Evolutionary conservation across 2,797 vertebrate genomes (phyloP).

Genomic region (Labeo calbasu): DNA sequence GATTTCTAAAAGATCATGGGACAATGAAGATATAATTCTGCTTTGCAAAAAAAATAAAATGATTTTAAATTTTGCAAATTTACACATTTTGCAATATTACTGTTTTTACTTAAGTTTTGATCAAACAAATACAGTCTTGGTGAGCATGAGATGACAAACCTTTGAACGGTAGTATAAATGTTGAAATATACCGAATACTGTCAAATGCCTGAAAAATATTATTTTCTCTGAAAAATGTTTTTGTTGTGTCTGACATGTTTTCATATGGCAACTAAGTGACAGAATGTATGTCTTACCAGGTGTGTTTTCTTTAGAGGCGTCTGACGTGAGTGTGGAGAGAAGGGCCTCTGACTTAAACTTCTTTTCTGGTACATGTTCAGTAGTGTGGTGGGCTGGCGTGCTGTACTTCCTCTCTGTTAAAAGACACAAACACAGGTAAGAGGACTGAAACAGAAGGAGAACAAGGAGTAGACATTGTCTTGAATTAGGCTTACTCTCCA

Average conservation of each 20-base stretch:
- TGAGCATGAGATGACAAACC: too few relatives aligned
- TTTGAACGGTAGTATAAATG: neutral
- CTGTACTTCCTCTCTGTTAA: slow-evolving; percentile 95
- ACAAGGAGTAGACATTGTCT: neutral
- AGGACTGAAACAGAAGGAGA: neutral
- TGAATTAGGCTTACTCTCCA: slow-evolving; percentile 87
- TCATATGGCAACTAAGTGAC: neutral
- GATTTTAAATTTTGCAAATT: too few relatives aligned
- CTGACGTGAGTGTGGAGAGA: slow-evolving; percentile 95
- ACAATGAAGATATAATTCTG: neutral
- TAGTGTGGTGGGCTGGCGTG: slow-evolving; percentile 88
- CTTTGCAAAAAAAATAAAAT: neutral
- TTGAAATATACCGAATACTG: neutral
- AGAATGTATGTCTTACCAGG: slow-evolving; percentile 77
- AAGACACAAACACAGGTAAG: slow-evolving; percentile 5
- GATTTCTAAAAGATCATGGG: neutral
- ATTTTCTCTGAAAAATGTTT: neutral
- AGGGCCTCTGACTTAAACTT: slow-evolving; percentile 99
- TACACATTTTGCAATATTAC: neutral
- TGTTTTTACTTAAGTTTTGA: neutral
- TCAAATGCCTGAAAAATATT: neutral
- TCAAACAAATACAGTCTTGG: neutral
- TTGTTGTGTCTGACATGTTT: neutral
- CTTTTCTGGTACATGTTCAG: slow-evolving; percentile 96
- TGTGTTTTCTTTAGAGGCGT: slow-evolving; percentile 96